A percentile compares a stretch with the other conserved stretches of the same genome.
These are phyloP conservation scores for Ditula angustiorana DNA, from an alignment of 2,888 invertebrate genomes.

Conservation along the genomic window DNA sequence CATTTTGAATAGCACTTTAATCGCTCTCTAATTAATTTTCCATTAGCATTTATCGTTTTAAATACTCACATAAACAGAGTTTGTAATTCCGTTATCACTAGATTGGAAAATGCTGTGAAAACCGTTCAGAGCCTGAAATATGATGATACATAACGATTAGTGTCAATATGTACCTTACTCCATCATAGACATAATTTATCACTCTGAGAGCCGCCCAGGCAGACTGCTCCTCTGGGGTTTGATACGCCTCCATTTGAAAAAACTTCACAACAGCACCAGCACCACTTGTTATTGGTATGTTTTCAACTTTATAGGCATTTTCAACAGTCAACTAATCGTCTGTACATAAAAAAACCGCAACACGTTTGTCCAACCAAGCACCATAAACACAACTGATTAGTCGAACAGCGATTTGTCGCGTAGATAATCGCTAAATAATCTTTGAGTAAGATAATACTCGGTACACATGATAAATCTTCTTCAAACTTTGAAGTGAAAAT, in stretches of 20 bases:
- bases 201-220: slow-evolving; percentile 50
- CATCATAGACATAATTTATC: slow-evolving; percentile 51
- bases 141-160: slow-evolving; percentile 2
- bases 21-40: not conserved
- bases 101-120: not conserved
- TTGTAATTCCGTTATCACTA: not conserved
- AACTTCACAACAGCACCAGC: not conserved
- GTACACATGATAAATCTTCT: slow-evolving; percentile 22
- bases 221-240: slow-evolving; percentile 50
- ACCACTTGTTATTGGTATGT: not conserved
- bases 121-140: not conserved
- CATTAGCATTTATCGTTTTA: not conserved
- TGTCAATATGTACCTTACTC: slow-evolving; percentile 53
- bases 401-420: slow-evolving; percentile 36
- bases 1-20: not conserved
- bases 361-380: slow-evolving; percentile 51
- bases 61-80: not conserved
- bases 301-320: not conserved
- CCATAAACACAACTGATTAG: slow-evolving; percentile 63
- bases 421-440: slow-evolving; percentile 57
- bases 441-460: slow-evolving; percentile 51
- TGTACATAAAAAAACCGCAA: slow-evolving; percentile 6
- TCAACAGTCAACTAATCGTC: not conserved
- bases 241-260: slow-evolving; percentile 43
- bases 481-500: slow-evolving; percentile 22